Base-by-base conservation (phyloP, 2,113 vertebrate genomes). In the Istiophorus platypterus region DNA sequence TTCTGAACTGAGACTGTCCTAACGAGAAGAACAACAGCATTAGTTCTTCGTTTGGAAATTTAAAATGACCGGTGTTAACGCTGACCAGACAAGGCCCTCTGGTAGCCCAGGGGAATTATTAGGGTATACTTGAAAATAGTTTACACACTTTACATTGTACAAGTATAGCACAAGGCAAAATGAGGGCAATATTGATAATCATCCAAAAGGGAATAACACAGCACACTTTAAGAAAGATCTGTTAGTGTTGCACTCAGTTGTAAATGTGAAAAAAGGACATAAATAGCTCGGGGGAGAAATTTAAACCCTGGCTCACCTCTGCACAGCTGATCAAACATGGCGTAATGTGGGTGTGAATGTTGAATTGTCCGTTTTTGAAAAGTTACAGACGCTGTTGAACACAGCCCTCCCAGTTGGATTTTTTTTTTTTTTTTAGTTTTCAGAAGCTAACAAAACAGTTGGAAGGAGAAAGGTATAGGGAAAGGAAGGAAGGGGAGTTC, bases 1-100 rank as follows among this genome's bases (percentile, higher is more conserved):
- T 67, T 56, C 54, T 31, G n/a, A 58, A 42, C 47, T 1, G 24
- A 49, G 61, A 79, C 29, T 34, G 69, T 59, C 31, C 22, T 56
- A 5, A 20, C 31, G 41, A 24, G n/a, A 81, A 49, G 54, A 58
- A 68, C 7, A 20, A 18, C 29, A 27, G 59, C 10, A 17, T 27
- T 13, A 34, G 34, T 37, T 54, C 58, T 41, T 62, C 26, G 79
- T 64, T 47, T 24, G 6, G 2, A 49, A 26, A 56, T 51, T 15
- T 39, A 2, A 51, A 65, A 24, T 11, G 31, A 69, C 49, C 58
- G 12, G 18, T 15, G 12, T 70, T 68, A 24, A 31, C 3, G 4
- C 20, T 47, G 6, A 59, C 22, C 41, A 58, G 45, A 73, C 17
- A 52, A 39, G 49, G 24, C 7, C 27, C 9, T 54, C 24, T 8